Conservation (phyloP, 2,797 vertebrate genomes). For the Pelochelys cantorii region DNA sequence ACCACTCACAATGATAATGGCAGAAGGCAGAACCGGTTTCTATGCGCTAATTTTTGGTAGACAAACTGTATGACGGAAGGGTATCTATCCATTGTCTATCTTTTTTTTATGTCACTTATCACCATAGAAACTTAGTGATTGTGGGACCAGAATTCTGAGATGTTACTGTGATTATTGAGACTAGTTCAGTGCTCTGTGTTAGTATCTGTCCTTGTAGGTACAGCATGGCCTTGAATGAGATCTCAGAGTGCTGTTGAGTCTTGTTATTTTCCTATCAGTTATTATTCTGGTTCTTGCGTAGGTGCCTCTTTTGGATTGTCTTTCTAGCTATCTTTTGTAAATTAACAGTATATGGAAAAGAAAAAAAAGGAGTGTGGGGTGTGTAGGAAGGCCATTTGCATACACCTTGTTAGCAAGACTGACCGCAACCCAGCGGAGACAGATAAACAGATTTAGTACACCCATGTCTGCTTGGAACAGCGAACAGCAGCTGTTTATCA, state of each 20-base stretch:
- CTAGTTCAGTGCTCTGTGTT: background rate
- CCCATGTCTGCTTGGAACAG: constrained; percentile 68
- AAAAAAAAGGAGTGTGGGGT: background rate
- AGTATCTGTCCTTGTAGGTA: constrained; percentile 12
- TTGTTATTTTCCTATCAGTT: constrained; percentile 58
- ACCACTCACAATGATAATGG: background rate
- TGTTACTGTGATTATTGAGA: constrained; percentile 32
- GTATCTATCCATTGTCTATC: background rate
- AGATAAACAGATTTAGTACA: constrained; percentile 52
- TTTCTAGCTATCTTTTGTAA: constrained; percentile 56
- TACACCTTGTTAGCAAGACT: constrained; percentile 64
- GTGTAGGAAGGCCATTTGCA: constrained; percentile 43
- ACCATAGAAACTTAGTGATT: background rate
- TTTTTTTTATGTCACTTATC: background rate
- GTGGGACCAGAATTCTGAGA: constrained; percentile 4
- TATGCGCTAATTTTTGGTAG: background rate
- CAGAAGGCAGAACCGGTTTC: background rate
- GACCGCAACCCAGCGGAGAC: constrained; percentile 36
- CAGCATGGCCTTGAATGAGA: constrained; percentile 34
- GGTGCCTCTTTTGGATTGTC: constrained; percentile 43
- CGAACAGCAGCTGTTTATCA: constrained; percentile 76
- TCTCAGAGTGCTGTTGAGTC: constrained; percentile 41
- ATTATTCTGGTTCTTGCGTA: constrained; percentile 37
- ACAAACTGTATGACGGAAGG: background rate
- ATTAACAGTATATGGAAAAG: constrained; percentile 34